Conservation (phyloP, 1,140 invertebrate genomes). For the Drosophila sp. region DNA sequence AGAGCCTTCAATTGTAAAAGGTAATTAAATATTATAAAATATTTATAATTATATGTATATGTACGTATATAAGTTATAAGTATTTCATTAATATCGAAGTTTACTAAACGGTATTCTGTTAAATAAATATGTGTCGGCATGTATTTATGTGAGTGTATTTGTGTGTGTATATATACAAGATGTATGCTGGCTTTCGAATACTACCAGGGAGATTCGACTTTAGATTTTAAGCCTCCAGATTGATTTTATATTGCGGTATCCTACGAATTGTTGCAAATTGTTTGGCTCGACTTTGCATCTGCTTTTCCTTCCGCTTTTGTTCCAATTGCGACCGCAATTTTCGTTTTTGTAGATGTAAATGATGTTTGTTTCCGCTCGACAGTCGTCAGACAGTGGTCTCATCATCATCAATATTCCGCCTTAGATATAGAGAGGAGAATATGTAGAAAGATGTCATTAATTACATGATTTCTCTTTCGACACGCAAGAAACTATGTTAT, state of each 20-base stretch:
- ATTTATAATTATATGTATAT: not conserved
- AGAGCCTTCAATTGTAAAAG: not conserved
- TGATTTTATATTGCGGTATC: slow-evolving; percentile 65
- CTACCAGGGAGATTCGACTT: not conserved
- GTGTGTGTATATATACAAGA: slow-evolving; percentile 23
- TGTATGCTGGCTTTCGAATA: slow-evolving; percentile 1
- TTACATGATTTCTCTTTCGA: not conserved
- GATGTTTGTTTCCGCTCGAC: slow-evolving; percentile 21
- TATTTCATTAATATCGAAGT: not conserved
- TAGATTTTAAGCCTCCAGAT: slow-evolving; percentile 41
- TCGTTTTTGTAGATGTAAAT: slow-evolving; percentile 20
- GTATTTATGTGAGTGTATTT: slow-evolving; percentile 18
- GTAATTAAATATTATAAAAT: slow-evolving; percentile 4
- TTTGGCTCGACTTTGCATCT: slow-evolving; percentile 37
- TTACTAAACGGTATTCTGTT: not conserved
- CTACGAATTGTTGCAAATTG: slow-evolving; percentile 67
- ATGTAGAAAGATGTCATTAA: not conserved
- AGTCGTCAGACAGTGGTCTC: slow-evolving; percentile 82
- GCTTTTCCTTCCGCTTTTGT: slow-evolving; percentile 34
- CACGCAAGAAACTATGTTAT: not conserved
- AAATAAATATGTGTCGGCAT: slow-evolving; percentile 37
- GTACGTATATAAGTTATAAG: not conserved
- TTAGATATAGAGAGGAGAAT: slow-evolving; percentile 25
- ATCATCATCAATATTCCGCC: slow-evolving; percentile 83
- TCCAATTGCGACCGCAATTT: slow-evolving; percentile 17